Evolutionary conservation across 2,888 invertebrate species (phyloP).

Genomic region (Epicampocera succincta): DNA sequence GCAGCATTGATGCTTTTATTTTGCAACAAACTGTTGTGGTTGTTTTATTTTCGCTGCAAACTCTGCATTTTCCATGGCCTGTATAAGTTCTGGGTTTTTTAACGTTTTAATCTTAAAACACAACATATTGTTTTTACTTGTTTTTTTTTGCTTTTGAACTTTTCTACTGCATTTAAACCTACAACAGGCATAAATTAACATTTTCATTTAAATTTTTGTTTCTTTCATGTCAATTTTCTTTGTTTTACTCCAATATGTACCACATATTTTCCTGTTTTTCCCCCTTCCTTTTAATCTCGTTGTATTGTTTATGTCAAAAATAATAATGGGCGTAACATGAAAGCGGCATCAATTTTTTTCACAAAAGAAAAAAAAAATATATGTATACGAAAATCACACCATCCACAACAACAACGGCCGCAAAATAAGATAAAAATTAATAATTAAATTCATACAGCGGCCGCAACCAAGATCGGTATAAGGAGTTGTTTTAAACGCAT

Average conservation of each 20-base stretch:
- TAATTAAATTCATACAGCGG: slow-evolving; percentile 55
- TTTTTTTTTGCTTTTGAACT: slow-evolving; percentile 6
- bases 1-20: background rate
- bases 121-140: background rate
- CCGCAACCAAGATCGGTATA: background rate
- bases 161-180: slow-evolving; percentile 29
- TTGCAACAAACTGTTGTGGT: background rate
- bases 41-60: background rate
- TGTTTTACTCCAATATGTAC: slow-evolving; percentile 17
- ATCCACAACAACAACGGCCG: slow-evolving; percentile 23
- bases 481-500: slow-evolving; percentile 21
- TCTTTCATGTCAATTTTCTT: slow-evolving; percentile 19
- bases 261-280: slow-evolving; percentile 5
- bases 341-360: slow-evolving; percentile 59
- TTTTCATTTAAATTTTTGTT: slow-evolving; percentile 60
- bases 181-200: slow-evolving; percentile 61
- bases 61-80: background rate
- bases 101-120: slow-evolving; percentile 36
- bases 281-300: slow-evolving; percentile 24
- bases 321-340: slow-evolving; percentile 64
- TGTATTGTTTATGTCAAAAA: slow-evolving; percentile 51
- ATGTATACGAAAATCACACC: slow-evolving; percentile 56
- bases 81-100: slow-evolving; percentile 22
- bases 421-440: slow-evolving; percentile 51
- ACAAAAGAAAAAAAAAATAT: background rate